Conservation (phyloP, 2,888 invertebrate species). For the Laothoe populi region DNA sequence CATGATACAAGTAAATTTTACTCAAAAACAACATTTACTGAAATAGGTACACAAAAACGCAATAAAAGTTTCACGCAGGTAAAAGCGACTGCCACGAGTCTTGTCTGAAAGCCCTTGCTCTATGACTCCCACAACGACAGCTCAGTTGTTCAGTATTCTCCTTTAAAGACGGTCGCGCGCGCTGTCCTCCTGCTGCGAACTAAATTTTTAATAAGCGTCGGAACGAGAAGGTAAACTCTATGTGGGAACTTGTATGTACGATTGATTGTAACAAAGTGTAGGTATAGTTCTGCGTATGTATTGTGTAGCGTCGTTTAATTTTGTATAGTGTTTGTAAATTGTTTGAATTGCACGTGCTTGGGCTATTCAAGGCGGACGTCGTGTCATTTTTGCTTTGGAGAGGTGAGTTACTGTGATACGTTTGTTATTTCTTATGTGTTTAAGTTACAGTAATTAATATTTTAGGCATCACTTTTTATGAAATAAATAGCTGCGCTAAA, state of each 20-base stretch:
- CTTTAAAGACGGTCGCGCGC: conserved; percentile 39
- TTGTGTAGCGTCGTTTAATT: conserved; percentile 34
- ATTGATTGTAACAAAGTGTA: conserved; percentile 36
- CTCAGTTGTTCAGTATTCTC: conserved; percentile 47
- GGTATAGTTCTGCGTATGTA: conserved; percentile 23
- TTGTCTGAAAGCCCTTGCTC: conserved; percentile 27
- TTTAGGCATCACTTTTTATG: neutral
- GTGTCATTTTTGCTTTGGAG: conserved; percentile 67
- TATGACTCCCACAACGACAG: conserved; percentile 31
- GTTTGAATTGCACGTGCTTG: conserved; percentile 25
- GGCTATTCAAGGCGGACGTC: conserved; percentile 56
- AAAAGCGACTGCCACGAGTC: conserved; percentile 12
- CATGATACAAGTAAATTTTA: neutral
- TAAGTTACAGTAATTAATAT: neutral
- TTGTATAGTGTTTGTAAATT: conserved; percentile 28
- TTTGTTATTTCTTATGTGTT: neutral
- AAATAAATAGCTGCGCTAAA: too few relatives aligned
- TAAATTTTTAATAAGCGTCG: conserved; percentile 73
- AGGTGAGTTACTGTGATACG: conserved; percentile 49
- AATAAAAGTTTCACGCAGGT: neutral
- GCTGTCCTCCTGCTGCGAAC: conserved; percentile 43
- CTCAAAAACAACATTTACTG: neutral
- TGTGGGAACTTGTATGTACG: conserved; percentile 30
- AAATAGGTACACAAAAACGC: neutral
- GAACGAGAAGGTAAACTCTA: conserved; percentile 43